Evolutionary conservation across 2,113 vertebrate species (phyloP).

Genomic region (Ifrita kowaldi): DNA sequence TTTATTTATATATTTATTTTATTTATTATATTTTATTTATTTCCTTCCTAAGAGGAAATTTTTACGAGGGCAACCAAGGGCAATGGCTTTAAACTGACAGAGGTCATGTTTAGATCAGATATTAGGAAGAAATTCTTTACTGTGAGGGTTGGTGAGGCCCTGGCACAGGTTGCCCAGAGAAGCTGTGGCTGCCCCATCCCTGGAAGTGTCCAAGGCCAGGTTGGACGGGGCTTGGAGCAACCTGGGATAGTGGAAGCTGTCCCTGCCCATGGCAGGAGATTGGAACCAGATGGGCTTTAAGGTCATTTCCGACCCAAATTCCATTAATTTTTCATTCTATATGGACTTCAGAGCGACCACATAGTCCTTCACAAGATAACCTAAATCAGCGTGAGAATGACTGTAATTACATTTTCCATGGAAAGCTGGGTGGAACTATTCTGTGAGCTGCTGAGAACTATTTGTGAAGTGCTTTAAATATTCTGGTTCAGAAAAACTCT

Average conservation of each 20-base stretch:
- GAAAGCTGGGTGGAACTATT: neutral
- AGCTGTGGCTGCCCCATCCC: neutral
- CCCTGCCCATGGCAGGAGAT: neutral
- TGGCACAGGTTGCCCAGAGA: neutral
- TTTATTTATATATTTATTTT: too few species aligned
- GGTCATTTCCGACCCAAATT: neutral
- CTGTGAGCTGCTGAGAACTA: neutral
- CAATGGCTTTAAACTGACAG: neutral
- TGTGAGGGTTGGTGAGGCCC: neutral
- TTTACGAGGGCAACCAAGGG: neutral
- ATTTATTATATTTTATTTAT: too few species aligned
- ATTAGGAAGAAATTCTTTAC: neutral
- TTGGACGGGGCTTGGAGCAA: neutral
- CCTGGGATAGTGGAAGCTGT: rapidly evolving
- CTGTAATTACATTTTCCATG: neutral
- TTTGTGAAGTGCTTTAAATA: neutral
- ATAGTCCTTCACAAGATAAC: neutral
- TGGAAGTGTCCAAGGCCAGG: neutral
- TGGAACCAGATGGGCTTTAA: neutral
- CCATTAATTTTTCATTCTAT: neutral
- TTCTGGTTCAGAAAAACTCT: neutral
- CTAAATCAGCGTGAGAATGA: neutral
- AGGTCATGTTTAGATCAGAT: neutral
- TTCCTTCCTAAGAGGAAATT: too few species aligned
- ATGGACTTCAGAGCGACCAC: neutral